Evolutionary conservation across 2,113 vertebrate genomes (phyloP).

Genomic region (Mesitornis unicolor): DNA sequence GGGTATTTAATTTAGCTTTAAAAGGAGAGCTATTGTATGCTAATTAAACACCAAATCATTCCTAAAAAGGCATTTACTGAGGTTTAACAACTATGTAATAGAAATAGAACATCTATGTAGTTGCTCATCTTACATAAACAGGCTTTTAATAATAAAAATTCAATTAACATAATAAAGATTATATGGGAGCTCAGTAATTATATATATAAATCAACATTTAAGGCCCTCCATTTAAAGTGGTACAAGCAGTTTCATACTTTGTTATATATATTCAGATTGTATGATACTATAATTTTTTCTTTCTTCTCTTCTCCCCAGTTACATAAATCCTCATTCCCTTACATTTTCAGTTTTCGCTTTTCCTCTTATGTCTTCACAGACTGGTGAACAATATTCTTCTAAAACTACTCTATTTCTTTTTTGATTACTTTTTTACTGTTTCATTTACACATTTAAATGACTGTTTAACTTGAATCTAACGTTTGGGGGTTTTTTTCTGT

Average conservation of each 20-base stretch:
- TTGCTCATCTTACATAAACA: not conserved
- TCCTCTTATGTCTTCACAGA: not conserved
- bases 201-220: not conserved
- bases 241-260: not conserved
- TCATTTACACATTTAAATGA: not conserved
- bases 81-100: conserved; percentile 6
- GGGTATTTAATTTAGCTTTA: conserved; percentile 61
- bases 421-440: not conserved
- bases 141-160: conserved; percentile 39
- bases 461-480: not conserved
- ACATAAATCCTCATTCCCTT: not conserved
- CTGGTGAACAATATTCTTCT: not conserved
- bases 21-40: conserved; percentile 19
- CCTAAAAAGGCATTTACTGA: conserved; percentile 43
- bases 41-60: conserved; percentile 57
- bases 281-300: not conserved
- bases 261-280: not conserved
- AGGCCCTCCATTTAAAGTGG: not conserved
- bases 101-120: not conserved
- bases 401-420: not conserved
- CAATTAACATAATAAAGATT: conserved; percentile 27
- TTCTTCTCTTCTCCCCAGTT: not conserved
- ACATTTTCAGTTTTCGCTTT: not conserved
- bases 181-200: not conserved
- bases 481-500: not conserved